These are phyloP conservation scores for Apoda limacodes DNA, from an alignment of 2,888 invertebrate genomes.

Conservation along the genomic window DNA sequence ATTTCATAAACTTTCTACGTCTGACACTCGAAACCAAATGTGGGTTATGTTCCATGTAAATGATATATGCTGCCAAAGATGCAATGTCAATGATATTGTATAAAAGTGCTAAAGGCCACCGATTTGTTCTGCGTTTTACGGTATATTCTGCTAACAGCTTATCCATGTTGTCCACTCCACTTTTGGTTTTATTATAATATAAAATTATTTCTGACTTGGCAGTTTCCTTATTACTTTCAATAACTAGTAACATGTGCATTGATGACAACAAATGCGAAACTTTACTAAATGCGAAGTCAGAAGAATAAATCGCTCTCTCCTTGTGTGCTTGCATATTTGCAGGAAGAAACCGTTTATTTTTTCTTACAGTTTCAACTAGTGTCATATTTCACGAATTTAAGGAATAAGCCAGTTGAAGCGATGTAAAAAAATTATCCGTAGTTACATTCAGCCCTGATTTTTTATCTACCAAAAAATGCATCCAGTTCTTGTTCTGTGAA, in stretches of 20 bases:
- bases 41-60: neutral
- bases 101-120: slow-evolving; percentile 2
- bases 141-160: slow-evolving; percentile 1
- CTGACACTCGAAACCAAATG: too few species aligned
- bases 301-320: slow-evolving; percentile 2
- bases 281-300: slow-evolving; percentile 3
- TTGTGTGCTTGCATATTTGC: slow-evolving; percentile 4
- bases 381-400: too few species aligned
- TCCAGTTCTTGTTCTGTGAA: slow-evolving; percentile 15
- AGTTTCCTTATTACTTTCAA: neutral
- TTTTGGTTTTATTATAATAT: slow-evolving; percentile 8
- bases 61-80: neutral
- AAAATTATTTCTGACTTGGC: slow-evolving; percentile 2
- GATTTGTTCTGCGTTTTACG: neutral
- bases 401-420: too few species aligned
- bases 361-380: slow-evolving; percentile 2
- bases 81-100: slow-evolving; percentile 1
- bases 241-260: neutral
- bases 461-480: slow-evolving; percentile 12
- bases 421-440: too few species aligned
- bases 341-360: slow-evolving; percentile 5
- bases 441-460: too few species aligned
- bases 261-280: slow-evolving; percentile 1
- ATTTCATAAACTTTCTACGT: neutral
- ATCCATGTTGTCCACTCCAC: slow-evolving; percentile 9